Conservation (phyloP, 2,113 vertebrate species). For the Cololabis saira region DNA sequence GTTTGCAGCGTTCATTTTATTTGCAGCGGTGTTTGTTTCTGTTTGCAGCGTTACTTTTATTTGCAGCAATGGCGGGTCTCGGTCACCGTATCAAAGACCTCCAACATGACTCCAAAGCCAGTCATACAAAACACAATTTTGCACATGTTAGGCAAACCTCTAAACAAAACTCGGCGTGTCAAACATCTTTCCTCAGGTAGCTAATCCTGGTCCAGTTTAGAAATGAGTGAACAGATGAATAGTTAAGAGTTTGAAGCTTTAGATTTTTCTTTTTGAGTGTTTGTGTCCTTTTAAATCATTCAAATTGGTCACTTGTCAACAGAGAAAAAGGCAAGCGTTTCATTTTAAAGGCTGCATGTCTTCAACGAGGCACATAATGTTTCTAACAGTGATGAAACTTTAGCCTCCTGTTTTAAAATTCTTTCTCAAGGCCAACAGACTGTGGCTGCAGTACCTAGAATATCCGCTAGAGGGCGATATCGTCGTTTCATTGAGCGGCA, state of each 20-base stretch:
- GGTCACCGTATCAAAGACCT: background rate
- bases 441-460: conserved; percentile 18
- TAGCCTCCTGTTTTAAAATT: conserved; percentile 29
- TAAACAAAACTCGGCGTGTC: background rate
- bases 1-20: too few species aligned
- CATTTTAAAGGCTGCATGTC: conserved; percentile 35
- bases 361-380: conserved; percentile 36
- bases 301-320: conserved; percentile 3
- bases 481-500: conserved; percentile 13
- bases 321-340: conserved; percentile 19
- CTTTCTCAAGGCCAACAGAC: conserved; percentile 12
- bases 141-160: conserved; percentile 3
- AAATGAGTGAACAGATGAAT: conserved; percentile 1
- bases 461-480: conserved; percentile 48
- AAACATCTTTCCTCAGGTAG: too few species aligned
- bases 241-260: conserved; percentile 6
- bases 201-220: conserved; percentile 19
- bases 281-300: conserved; percentile 19
- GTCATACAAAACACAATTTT: conserved; percentile 5
- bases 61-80: too few species aligned
- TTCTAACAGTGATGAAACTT: conserved; percentile 38
- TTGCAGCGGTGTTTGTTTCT: too few species aligned
- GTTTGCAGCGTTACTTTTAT: too few species aligned
- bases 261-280: background rate
- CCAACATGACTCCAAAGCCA: background rate